Base-by-base conservation (phyloP, 2,113 vertebrate species). In the Paratilapia polleni region DNA sequence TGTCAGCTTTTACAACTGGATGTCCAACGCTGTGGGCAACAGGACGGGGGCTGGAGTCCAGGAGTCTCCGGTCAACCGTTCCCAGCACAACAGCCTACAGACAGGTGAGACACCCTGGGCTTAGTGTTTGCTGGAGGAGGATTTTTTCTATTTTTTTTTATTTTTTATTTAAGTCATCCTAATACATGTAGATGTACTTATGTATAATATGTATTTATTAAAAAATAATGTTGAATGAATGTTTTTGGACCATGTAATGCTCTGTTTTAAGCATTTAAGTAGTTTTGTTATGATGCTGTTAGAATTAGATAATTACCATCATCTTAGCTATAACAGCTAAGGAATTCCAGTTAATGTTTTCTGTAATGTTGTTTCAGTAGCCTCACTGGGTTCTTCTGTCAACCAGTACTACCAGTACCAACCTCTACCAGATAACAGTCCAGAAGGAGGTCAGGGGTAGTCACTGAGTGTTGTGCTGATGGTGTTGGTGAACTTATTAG, bases 1-100 rank as follows among this genome's bases (percentile, higher is more conserved):
- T 3, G 97, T 99, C 95, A 99, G 98, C 89, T 99, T 99, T 92
- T 99, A 99, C 93, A 99, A 99, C 92, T 99, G 98, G 98, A 99
- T 99, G 98, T 99, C 98, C 80, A 98, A 98, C 64, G 98, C 98
- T 24, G 98, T 99, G 86, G 96, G 98, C 77, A 98, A 97, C 93
- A 96, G 97, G 87, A 96, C 96, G 22, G 97, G 96, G n/a, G 96
- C 95, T 6, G 89, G 92, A 0, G 87, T 94, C 2, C 98, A 99
- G 87, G 98, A 99, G 61, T 98, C 97, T 38, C 97, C 97, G 0
- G 89, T 96, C 38, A 96, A 96, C 83, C 98, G 97, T 81, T 96
- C 97, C 8, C 97, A 97, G 49, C 97, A 98, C 94, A 98, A 97
- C 86, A 98, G 97, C 88, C 97, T 99, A 78, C 98, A 97, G 94